A percentile compares a stretch with the other conserved stretches of the same genome.
Evolutionary conservation across 2,113 vertebrate species (phyloP).

Genomic region (Cebidichthys violaceus): DNA sequence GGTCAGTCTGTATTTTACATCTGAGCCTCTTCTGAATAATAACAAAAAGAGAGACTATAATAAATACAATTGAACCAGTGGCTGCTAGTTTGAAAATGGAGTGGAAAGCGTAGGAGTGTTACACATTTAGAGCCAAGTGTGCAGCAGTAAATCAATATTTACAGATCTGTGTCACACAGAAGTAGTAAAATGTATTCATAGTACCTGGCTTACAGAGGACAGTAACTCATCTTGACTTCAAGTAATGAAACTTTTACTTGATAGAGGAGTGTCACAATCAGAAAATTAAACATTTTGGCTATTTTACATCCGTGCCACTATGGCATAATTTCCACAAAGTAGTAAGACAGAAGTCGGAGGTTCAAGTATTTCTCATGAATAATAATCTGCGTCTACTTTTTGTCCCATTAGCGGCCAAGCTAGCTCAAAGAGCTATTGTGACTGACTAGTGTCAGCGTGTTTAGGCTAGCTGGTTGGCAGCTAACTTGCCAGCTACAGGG

Average conservation of each 20-base stretch:
- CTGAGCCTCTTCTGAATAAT: not conserved
- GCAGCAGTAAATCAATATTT: slow-evolving; percentile 18
- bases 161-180: slow-evolving; percentile 11
- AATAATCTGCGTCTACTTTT: not conserved
- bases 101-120: not conserved
- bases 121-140: not conserved
- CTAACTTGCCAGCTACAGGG: too few relatives aligned
- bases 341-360: not conserved
- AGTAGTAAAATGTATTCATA: slow-evolving; percentile 22
- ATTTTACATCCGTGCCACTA: not conserved
- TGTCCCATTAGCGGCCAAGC: not conserved
- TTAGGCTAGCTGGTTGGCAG: not conserved
- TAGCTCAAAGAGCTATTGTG: not conserved
- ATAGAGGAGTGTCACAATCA: not conserved
- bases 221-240: not conserved
- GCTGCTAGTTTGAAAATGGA: not conserved
- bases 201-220: not conserved
- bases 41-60: slow-evolving; percentile 11
- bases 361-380: not conserved
- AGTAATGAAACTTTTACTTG: not conserved
- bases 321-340: not conserved
- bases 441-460: not conserved
- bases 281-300: not conserved
- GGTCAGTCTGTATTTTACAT: not conserved
- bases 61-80: not conserved